These are phyloP conservation scores for Drosophila borborema DNA, from an alignment of 2,888 invertebrate species.

Conservation along the genomic window DNA sequence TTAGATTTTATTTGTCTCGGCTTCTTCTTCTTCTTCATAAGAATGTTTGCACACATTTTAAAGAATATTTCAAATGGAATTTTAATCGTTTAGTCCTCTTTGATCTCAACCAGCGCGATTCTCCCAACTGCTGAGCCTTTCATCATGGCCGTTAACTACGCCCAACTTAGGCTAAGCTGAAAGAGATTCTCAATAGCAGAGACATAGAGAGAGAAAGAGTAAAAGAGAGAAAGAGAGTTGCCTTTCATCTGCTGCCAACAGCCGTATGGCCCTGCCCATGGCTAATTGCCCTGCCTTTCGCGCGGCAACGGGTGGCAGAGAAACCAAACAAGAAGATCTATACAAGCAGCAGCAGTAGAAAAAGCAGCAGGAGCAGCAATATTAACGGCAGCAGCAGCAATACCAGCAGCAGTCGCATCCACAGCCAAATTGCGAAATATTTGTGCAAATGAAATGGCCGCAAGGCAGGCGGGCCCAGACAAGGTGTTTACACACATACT, in stretches of 20 bases:
- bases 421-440: slow-evolving; percentile 69
- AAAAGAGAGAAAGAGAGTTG: slow-evolving; percentile 22
- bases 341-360: slow-evolving; percentile 16
- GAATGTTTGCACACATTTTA: slow-evolving; percentile 34
- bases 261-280: slow-evolving; percentile 32
- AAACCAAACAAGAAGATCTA: slow-evolving; percentile 34
- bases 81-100: slow-evolving; percentile 65
- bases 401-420: slow-evolving; percentile 21
- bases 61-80: slow-evolving; percentile 49
- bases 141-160: slow-evolving; percentile 37
- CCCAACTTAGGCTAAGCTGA: slow-evolving; percentile 29
- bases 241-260: slow-evolving; percentile 57
- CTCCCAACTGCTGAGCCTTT: slow-evolving; percentile 23
- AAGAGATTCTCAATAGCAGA: slow-evolving; percentile 19
- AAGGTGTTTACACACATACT: slow-evolving; percentile 67
- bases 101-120: slow-evolving; percentile 58
- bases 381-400: slow-evolving; percentile 3
- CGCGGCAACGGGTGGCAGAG: slow-evolving; percentile 30
- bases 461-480: slow-evolving; percentile 57
- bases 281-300: slow-evolving; percentile 65
- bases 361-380: slow-evolving; percentile 7
- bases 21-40: slow-evolving; percentile 14
- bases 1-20: slow-evolving; percentile 2
- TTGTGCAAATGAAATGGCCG: slow-evolving; percentile 63
- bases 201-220: not conserved